Percentiles rank a stretch among this genome's conserved stretches.
Evolutionary conservation across 2,113 vertebrate species (phyloP).

Genomic region (Vombatus ursinus): DNA sequence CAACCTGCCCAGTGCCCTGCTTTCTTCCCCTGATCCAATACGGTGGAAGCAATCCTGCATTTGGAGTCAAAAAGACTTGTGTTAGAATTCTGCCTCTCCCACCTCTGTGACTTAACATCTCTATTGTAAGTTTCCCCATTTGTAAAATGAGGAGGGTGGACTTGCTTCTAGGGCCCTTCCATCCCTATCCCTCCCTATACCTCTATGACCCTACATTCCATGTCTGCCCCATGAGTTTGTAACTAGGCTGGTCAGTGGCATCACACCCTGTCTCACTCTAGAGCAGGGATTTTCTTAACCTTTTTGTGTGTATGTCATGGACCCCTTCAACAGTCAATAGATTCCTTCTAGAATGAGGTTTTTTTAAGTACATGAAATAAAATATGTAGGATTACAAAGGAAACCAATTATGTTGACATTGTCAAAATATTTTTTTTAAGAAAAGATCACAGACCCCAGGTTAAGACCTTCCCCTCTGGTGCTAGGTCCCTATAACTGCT

Average conservation of each 20-base stretch:
- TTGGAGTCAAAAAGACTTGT: constrained; percentile 35
- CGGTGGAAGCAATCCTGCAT: constrained; percentile 22
- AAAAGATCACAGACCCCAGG: not conserved
- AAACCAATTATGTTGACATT: not conserved
- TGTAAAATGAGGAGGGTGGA: not conserved
- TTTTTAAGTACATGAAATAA: not conserved
- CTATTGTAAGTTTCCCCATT: not conserved
- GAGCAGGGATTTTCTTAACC: not conserved
- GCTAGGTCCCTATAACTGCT: not conserved
- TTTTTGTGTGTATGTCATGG: not conserved
- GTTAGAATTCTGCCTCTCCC: not conserved
- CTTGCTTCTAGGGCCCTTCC: not conserved
- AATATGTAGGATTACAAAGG: not conserved
- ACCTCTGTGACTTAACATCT: not conserved
- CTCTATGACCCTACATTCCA: too few relatives aligned
- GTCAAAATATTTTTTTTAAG: not conserved
- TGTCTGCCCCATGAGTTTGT: not conserved
- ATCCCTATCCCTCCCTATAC: not conserved
- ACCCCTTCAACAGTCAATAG: not conserved
- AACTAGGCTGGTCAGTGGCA: not conserved
- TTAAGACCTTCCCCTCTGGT: not conserved
- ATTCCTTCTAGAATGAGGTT: not conserved
- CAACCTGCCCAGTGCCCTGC: not conserved
- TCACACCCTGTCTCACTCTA: not conserved
- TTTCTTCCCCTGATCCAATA: not conserved